A percentile compares a stretch with the other conserved stretches of the same genome.
These are phyloP conservation scores for Todiramphus saurophagus DNA, from an alignment of 2,113 vertebrate genomes.

Conservation along the genomic window DNA sequence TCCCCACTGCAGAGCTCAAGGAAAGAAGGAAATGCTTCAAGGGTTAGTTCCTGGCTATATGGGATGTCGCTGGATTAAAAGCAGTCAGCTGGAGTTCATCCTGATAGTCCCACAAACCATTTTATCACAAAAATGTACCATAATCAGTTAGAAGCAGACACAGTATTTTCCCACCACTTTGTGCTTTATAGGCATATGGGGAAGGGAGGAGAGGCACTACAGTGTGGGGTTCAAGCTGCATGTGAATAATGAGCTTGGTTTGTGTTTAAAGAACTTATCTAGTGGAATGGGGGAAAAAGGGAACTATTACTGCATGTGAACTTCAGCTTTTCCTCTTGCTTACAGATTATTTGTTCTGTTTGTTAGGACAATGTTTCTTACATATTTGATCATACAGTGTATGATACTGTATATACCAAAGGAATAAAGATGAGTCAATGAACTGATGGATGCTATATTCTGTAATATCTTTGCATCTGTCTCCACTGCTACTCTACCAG, in stretches of 20 bases:
- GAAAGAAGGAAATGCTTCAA: conserved; percentile 32
- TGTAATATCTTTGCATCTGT: not conserved
- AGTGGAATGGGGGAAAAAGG: not conserved
- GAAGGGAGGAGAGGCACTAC: not conserved
- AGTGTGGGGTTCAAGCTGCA: not conserved
- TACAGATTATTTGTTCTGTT: not conserved
- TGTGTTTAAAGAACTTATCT: not conserved
- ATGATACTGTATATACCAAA: too few species aligned
- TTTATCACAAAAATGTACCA: conserved; percentile 40
- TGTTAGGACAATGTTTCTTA: not conserved
- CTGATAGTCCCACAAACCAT: conserved; percentile 7
- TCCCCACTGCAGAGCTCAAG: not conserved
- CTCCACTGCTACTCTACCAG: not conserved
- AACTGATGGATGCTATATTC: not conserved
- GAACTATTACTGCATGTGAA: not conserved
- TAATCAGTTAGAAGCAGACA: conserved; percentile 18
- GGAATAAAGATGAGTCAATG: not conserved
- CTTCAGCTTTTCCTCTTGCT: not conserved
- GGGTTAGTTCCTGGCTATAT: conserved; percentile 14
- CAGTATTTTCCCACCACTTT: conserved; percentile 18
- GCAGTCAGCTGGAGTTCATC: conserved; percentile 52
- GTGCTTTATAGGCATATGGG: not conserved
- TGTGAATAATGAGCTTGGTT: not conserved
- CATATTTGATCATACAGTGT: not conserved
- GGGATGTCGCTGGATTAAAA: not conserved